A percentile compares a stretch with the other conserved stretches of the same genome.
Evolutionary conservation across 2,797 vertebrate species (phyloP).

Genomic region (Tenualosa ilisha): DNA sequence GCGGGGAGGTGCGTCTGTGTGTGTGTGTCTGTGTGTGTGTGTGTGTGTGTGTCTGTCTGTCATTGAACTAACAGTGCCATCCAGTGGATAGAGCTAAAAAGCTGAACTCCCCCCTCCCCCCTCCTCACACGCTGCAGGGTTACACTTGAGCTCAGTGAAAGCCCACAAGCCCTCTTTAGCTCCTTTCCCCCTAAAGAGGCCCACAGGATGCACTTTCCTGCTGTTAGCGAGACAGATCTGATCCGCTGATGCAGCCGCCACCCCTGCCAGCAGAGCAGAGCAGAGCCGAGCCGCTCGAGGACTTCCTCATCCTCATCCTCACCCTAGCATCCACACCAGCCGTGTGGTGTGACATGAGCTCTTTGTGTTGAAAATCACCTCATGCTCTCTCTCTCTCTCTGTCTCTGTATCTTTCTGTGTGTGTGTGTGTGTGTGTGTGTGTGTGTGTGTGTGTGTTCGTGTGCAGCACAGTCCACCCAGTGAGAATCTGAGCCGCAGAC

Average conservation of each 20-base stretch:
- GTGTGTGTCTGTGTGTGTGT: background rate
- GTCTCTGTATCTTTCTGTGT: background rate
- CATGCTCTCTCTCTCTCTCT: background rate
- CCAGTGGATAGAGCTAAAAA: conserved; percentile 53
- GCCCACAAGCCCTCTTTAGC: background rate
- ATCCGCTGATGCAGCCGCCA: background rate
- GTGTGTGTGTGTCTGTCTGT: conserved; percentile 30
- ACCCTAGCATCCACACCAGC: background rate
- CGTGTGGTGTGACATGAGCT: background rate
- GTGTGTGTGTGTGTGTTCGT: background rate
- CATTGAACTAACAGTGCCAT: conserved; percentile 54
- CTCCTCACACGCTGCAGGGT: background rate
- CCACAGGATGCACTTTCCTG: conserved; percentile 1
- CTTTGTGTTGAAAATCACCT: background rate
- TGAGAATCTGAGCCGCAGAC: background rate
- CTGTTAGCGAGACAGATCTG: conserved; percentile 3
- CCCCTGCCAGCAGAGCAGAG: background rate
- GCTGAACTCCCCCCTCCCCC: background rate
- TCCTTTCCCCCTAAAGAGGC: background rate
- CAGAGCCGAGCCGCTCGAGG: no score
- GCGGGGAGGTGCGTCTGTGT: background rate
- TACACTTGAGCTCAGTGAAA: background rate
- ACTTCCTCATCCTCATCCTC: background rate
- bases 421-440: background rate
- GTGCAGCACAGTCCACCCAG: background rate